Evolutionary conservation across 1,140 invertebrate species (phyloP).

Genomic region (Himalopsyche phryganea): DNA sequence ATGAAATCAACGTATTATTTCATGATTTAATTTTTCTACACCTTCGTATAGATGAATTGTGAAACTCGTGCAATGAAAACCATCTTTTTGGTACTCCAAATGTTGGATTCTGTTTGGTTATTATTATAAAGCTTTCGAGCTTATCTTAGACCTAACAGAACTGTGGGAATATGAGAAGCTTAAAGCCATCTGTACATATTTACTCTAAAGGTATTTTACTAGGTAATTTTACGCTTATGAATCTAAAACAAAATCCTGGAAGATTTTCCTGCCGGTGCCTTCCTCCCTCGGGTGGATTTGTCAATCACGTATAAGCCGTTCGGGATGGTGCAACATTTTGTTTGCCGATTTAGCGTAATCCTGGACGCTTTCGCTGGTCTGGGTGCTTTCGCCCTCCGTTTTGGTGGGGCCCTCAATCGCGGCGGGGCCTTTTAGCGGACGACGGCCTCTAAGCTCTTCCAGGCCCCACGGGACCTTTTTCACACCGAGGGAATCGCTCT

Average conservation of each 20-base stretch:
- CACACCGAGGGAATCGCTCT: slow-evolving; percentile 1
- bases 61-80: too few relatives aligned
- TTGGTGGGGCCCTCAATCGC: neutral
- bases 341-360: slow-evolving; percentile 31
- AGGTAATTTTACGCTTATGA: slow-evolving; percentile 27
- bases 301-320: slow-evolving; percentile 30
- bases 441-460: neutral
- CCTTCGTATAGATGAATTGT: too few relatives aligned
- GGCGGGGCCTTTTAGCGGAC: neutral
- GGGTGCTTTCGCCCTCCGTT: neutral
- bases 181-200: slow-evolving; percentile 6
- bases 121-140: too few relatives aligned
- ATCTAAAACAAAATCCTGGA: slow-evolving; percentile 20
- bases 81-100: too few relatives aligned
- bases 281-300: slow-evolving; percentile 25
- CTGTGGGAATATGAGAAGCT: slow-evolving; percentile 4
- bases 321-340: slow-evolving; percentile 30
- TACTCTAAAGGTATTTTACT: slow-evolving; percentile 14
- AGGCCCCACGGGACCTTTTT: slow-evolving; percentile 11
- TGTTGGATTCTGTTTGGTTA: too few relatives aligned
- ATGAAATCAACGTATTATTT: too few relatives aligned
- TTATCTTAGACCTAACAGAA: too few relatives aligned
- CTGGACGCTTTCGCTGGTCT: slow-evolving; percentile 5
- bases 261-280: neutral
- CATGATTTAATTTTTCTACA: too few relatives aligned